A percentile compares a stretch with the other conserved stretches of the same genome.
Evolutionary conservation across 2,797 vertebrate species (phyloP).

Genomic region (Oceanodroma leucorhoa): DNA sequence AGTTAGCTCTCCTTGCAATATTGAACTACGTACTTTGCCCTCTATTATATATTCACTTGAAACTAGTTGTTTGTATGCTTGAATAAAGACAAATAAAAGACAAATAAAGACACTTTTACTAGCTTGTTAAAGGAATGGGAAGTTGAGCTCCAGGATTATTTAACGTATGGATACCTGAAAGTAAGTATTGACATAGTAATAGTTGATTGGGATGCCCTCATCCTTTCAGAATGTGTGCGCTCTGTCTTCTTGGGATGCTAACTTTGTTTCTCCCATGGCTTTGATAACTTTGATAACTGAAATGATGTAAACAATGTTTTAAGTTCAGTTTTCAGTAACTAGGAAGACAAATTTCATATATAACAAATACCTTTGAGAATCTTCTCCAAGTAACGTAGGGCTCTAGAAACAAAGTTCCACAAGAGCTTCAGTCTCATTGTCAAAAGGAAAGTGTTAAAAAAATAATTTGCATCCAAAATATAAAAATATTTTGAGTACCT

Average conservation of each 20-base stretch:
- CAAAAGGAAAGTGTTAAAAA: background rate
- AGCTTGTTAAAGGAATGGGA: background rate
- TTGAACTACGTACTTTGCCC: background rate
- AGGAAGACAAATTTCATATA: background rate
- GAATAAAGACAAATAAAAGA: background rate
- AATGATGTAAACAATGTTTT: background rate
- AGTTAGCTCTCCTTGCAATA: constrained; percentile 1
- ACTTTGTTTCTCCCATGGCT: background rate
- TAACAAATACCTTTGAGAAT: background rate
- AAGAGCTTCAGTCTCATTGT: background rate
- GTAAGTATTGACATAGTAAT: background rate
- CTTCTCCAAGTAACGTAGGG: background rate
- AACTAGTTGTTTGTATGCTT: background rate
- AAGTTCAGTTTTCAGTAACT: background rate
- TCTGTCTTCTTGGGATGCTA: background rate
- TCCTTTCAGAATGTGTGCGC: background rate
- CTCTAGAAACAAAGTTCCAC: background rate
- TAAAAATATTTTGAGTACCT: background rate
- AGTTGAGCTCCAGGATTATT: background rate
- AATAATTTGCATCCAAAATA: background rate
- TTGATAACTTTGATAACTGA: background rate
- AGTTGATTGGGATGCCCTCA: background rate
- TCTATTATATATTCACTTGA: background rate
- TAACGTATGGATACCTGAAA: background rate
- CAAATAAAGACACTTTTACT: background rate